Percentiles rank a stretch among this genome's conserved stretches.
phyloP scores from a whole-genome alignment of 2,113 vertebrate genomes.

The Prionailurus bengalensis region DNA sequence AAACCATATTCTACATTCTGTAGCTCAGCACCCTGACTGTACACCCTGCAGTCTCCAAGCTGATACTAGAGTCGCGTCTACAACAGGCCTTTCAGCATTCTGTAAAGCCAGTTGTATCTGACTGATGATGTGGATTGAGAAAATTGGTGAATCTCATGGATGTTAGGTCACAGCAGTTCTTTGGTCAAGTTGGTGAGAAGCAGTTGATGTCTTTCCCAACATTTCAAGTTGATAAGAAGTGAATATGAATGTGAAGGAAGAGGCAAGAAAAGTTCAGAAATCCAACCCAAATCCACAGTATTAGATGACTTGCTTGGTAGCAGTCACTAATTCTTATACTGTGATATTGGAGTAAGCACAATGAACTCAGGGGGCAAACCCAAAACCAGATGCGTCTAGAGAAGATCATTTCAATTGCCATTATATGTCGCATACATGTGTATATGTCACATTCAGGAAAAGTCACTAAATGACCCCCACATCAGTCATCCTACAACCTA shows the following conservation, averaged over 20 bases:
- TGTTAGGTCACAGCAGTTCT: background rate
- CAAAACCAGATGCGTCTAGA: background rate
- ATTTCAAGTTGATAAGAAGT: slow-evolving; percentile 25
- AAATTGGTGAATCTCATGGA: background rate
- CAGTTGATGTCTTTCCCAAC: background rate
- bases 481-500: background rate
- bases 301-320: background rate
- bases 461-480: background rate
- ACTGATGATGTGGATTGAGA: background rate
- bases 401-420: slow-evolving; percentile 27
- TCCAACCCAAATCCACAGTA: slow-evolving; percentile 3
- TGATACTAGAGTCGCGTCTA: background rate
- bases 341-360: background rate
- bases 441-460: background rate
- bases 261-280: background rate
- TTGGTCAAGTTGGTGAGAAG: slow-evolving; percentile 15
- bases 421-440: background rate
- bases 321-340: background rate
- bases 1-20: background rate
- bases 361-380: background rate
- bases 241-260: slow-evolving; percentile 37
- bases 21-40: background rate
- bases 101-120: background rate
- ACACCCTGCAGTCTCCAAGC: background rate
- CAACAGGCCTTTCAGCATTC: background rate